Percentiles rank a stretch among this genome's conserved stretches.
phyloP scores from a whole-genome alignment of 2,888 invertebrate species.

The Theretra japonica region DNA sequence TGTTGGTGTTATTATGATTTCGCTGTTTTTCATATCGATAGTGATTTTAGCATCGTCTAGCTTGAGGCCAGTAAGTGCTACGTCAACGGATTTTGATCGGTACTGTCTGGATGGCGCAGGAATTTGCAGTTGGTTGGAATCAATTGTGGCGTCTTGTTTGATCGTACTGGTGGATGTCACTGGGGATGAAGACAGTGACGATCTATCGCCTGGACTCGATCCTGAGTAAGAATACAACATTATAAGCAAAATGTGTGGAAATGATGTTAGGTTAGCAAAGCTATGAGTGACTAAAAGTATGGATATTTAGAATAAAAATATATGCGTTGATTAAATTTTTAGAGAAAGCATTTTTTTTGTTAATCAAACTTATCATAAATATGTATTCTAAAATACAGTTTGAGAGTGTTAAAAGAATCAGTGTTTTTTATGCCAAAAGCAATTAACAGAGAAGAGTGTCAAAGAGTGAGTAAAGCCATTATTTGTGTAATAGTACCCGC shows the following conservation, averaged over 20 bases:
- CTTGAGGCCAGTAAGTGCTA: constrained; percentile 68
- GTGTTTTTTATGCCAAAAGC: not conserved
- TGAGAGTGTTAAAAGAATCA: not conserved
- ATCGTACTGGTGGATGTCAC: constrained; percentile 64
- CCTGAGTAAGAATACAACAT: constrained; percentile 59
- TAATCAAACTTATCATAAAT: too few species aligned
- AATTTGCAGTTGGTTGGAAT: constrained; percentile 69
- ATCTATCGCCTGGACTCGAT: constrained; percentile 77
- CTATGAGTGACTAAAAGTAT: not conserved
- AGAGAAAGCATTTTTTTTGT: too few species aligned
- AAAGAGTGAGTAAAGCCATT: not conserved
- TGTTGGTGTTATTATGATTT: constrained; percentile 77
- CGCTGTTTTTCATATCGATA: constrained; percentile 72
- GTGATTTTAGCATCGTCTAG: constrained; percentile 75
- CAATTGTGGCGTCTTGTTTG: constrained; percentile 61
- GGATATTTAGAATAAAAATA: not conserved
- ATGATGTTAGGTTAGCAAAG: not conserved
- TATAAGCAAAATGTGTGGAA: too few species aligned
- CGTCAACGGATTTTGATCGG: constrained; percentile 85
- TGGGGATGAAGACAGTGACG: constrained; percentile 74
- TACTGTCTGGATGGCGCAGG: constrained; percentile 74
- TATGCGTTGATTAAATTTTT: not conserved
- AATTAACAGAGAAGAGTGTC: not conserved
- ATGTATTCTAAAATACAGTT: too few species aligned
- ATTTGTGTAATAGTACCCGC: constrained; percentile 36